Percentiles rank a stretch among this genome's conserved stretches.
Conservation (phyloP, 2,888 invertebrate genomes). For the Amitus sp. region DNA sequence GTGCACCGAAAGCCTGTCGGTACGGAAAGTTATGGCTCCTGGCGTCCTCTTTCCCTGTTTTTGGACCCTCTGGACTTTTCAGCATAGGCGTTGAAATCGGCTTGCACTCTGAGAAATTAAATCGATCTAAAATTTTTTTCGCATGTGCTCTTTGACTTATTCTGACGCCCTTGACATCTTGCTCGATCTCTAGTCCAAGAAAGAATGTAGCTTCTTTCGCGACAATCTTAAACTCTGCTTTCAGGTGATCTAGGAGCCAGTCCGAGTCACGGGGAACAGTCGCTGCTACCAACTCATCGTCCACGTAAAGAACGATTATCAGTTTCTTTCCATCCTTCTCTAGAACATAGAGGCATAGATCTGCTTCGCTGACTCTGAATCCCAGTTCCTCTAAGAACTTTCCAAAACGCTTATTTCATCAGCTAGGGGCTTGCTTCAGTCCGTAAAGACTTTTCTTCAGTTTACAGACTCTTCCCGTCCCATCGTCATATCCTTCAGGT, state of each 20-base stretch:
- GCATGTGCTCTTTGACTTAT: conserved; percentile 21
- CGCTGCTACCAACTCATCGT: conserved; percentile 23
- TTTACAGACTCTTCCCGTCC: conserved; percentile 37
- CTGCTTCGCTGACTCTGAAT: conserved; percentile 21
- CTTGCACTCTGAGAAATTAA: conserved; percentile 25
- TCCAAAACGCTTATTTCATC: conserved; percentile 39
- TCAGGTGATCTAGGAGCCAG: too few species aligned
- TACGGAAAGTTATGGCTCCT: conserved; percentile 39
- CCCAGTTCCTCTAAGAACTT: conserved; percentile 15
- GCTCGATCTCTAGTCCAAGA: conserved; percentile 32
- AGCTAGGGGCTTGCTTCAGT: conserved; percentile 47
- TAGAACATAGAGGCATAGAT: conserved; percentile 23
- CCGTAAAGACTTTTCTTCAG: conserved; percentile 48
- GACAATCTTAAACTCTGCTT: too few species aligned
- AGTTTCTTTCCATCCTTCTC: conserved; percentile 10
- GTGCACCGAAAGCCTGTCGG: conserved; percentile 45
- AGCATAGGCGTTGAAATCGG: conserved; percentile 19
- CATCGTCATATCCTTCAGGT: conserved; percentile 42
- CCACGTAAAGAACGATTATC: conserved; percentile 18
- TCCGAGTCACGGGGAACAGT: too few species aligned
- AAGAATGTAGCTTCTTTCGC: conserved; percentile 3
- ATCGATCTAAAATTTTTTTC: conserved; percentile 20
- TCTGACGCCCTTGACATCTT: conserved; percentile 13
- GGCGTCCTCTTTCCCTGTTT: background rate
- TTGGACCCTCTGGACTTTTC: background rate